Conservation (phyloP, 1,140 invertebrate genomes). For the Neomicropteryx cornuta region DNA sequence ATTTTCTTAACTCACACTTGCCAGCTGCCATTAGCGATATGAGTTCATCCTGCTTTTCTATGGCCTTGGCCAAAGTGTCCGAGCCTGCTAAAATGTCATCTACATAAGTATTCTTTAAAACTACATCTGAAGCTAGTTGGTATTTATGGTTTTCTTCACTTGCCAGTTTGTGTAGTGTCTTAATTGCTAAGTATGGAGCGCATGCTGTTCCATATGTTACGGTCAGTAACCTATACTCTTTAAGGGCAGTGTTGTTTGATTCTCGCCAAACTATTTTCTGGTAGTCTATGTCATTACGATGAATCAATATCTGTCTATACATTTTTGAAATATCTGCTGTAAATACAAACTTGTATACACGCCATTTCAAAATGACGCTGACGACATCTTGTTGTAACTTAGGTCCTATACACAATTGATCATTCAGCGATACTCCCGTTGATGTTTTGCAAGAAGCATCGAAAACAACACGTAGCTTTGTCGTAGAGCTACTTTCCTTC, state of each 20-base stretch:
- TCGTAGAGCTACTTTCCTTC: too few species aligned
- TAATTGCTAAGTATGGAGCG: constrained; percentile 25
- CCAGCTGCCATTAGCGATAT: constrained; percentile 13
- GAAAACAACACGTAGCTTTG: too few species aligned
- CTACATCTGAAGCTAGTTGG: constrained; percentile 16
- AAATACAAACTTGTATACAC: too few species aligned
- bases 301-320: constrained; percentile 30
- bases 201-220: constrained; percentile 24
- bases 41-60: constrained; percentile 5
- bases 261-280: constrained; percentile 26
- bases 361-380: too few species aligned
- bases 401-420: too few species aligned
- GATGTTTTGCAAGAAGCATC: too few species aligned
- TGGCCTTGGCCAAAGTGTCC: constrained; percentile 20
- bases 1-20: constrained; percentile 21
- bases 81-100: constrained; percentile 28
- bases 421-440: too few species aligned
- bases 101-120: constrained; percentile 25
- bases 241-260: constrained; percentile 5
- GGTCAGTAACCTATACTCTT: constrained; percentile 17
- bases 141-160: constrained; percentile 16
- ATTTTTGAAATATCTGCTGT: constrained; percentile 34
- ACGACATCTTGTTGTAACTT: too few species aligned
- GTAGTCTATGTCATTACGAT: constrained; percentile 13
- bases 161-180: constrained; percentile 23